Conservation (phyloP, 2,113 vertebrate genomes). For the Microtus montanus region DNA sequence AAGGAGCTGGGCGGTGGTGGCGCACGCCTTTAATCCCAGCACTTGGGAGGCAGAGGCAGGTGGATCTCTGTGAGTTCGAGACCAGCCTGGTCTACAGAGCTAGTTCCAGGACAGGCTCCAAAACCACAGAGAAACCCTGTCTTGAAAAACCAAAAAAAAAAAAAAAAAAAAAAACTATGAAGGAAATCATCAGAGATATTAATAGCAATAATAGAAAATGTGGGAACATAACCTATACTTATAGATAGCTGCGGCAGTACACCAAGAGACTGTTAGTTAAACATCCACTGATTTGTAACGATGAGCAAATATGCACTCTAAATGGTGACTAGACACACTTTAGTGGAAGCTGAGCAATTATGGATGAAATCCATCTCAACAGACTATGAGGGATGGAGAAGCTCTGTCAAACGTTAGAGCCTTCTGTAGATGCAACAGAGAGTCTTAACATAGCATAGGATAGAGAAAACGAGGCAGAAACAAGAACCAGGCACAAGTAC, state of each 20-base stretch:
- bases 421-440: neutral
- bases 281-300: constrained; percentile 15
- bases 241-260: neutral
- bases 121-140: no score
- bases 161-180: neutral
- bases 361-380: neutral
- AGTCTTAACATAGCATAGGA: neutral
- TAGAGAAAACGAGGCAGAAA: neutral
- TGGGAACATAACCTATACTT: neutral
- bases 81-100: no score
- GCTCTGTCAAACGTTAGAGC: neutral
- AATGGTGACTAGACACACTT: neutral
- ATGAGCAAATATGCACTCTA: constrained; percentile 8
- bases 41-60: no score
- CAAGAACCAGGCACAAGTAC: neutral
- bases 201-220: constrained; percentile 12
- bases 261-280: constrained; percentile 10
- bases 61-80: no score
- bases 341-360: neutral
- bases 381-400: neutral
- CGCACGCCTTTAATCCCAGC: no score
- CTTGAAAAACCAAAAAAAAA: no score
- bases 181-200: neutral
- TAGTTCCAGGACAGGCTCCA: no score
- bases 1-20: neutral